Percentiles rank a stretch among this genome's conserved stretches.
Evolutionary conservation across 2,113 vertebrate species (phyloP).

Genomic region (Lonchura striata): DNA sequence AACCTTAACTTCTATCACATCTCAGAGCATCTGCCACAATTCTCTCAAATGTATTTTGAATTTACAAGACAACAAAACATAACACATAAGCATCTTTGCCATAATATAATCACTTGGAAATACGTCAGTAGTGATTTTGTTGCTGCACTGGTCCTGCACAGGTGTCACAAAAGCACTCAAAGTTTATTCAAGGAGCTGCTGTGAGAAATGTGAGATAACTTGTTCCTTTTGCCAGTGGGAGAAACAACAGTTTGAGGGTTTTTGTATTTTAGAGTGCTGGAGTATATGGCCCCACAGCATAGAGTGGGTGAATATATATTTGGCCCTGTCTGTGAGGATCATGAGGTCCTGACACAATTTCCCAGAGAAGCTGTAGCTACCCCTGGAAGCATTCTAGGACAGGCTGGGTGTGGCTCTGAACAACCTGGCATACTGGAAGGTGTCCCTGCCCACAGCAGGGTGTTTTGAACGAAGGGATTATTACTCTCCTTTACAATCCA

Average conservation of each 20-base stretch:
- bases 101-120: neutral
- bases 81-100: constrained; percentile 16
- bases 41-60: neutral
- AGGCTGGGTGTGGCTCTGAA: neutral
- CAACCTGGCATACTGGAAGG: fast-evolving
- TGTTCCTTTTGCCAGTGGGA: neutral
- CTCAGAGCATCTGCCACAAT: neutral
- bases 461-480: fast-evolving
- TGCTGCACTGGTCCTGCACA: neutral
- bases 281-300: neutral
- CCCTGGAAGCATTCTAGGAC: neutral
- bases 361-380: neutral
- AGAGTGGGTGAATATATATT: no score
- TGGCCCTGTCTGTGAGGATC: neutral
- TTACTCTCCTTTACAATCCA: neutral
- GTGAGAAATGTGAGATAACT: neutral
- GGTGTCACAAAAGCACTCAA: neutral
- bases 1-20: neutral
- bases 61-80: constrained; percentile 48
- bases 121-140: constrained; percentile 14
- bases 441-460: neutral
- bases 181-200: neutral
- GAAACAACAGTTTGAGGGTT: neutral
- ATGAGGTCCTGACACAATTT: no score
- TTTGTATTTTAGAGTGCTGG: neutral